These are phyloP conservation scores for Gymnocheta viridis DNA, from an alignment of 2,888 invertebrate genomes.

Conservation along the genomic window DNA sequence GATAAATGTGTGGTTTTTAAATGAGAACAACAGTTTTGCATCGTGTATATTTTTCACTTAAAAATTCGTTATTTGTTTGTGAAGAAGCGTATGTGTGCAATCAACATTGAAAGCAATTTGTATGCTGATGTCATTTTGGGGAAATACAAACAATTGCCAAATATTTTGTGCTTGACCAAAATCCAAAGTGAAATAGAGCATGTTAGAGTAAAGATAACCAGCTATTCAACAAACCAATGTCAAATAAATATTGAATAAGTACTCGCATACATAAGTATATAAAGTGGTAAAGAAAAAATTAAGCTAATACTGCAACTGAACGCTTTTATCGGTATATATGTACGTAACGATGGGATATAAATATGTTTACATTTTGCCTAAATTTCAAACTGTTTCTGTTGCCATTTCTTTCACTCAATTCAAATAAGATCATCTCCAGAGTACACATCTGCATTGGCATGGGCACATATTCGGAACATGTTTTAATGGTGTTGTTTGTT, in stretches of 20 bases:
- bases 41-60: constrained; percentile 23
- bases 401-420: constrained; percentile 8
- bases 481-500: constrained; percentile 36
- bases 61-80: constrained; percentile 5
- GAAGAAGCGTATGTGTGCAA: constrained; percentile 8
- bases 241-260: constrained; percentile 30
- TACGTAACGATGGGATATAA: not conserved
- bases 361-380: constrained; percentile 33
- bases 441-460: constrained; percentile 4
- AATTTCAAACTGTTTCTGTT: constrained; percentile 2
- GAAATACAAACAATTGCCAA: constrained; percentile 64
- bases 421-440: constrained; percentile 51
- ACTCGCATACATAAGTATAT: not conserved
- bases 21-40: not conserved
- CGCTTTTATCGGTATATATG: constrained; percentile 7
- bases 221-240: constrained; percentile 43
- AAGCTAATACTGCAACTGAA: not conserved
- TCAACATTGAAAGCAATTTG: constrained; percentile 57
- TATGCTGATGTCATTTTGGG: constrained; percentile 63
- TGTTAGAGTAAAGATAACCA: constrained; percentile 57
- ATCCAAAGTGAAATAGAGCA: constrained; percentile 62
- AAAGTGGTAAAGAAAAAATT: not conserved
- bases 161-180: constrained; percentile 67
- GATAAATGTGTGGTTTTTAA: constrained; percentile 17
- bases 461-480: constrained; percentile 2